Base-by-base conservation (phyloP, 2,888 invertebrate genomes). In the Ischnura elegans region DNA sequence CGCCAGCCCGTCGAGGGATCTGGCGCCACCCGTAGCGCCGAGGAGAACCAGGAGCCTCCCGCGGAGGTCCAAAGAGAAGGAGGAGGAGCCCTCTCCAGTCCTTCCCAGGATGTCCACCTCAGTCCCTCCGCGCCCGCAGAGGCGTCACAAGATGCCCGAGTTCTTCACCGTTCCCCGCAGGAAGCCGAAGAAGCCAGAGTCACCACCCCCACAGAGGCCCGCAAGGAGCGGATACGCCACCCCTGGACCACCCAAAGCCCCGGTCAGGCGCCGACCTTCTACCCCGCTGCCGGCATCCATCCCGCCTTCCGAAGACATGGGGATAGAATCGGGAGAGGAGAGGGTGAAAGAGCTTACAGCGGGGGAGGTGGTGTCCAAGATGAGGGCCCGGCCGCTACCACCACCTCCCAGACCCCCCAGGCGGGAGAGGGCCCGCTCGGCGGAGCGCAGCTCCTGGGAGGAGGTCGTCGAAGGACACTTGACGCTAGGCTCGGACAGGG, bases 351-450 rank as follows among this genome's bases (percentile, higher is more conserved):
- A 97, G 95, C 96, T 98, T 87, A 97, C 98, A 94, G 98, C 98
- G 42, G 98, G 98, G 16, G 97, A 97, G 94, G 96, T 98, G 86
- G 97, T 98, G 2, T 97, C 97, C 95, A 98, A 97, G 96, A 98
- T 98, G 97, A 98, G 98, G 96, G 97, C 97, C 95, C 97, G 98
- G 94, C 98, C 98, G 0, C 96, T 98, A 94, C 98, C 98, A 0
- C 97, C 98, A 6, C 98, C 98, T 0, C 98, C 98, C 2, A 96
- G 98, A 94, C 98, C 98, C 66, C 98, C 98, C 0, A 97, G 98
- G 94, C 97, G 97, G 43, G 61, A 76, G 43, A 55, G 76, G n/a
- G 43, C 85, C 42, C 46, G 25, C 10, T 93, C 86, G 5, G 66
- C 45, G 10, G 85, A 61, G 43, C 51, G 61, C n/a, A 93, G 61